Base-by-base conservation (phyloP, 1,140 invertebrate species). In the Portunus trituberculatus region DNA sequence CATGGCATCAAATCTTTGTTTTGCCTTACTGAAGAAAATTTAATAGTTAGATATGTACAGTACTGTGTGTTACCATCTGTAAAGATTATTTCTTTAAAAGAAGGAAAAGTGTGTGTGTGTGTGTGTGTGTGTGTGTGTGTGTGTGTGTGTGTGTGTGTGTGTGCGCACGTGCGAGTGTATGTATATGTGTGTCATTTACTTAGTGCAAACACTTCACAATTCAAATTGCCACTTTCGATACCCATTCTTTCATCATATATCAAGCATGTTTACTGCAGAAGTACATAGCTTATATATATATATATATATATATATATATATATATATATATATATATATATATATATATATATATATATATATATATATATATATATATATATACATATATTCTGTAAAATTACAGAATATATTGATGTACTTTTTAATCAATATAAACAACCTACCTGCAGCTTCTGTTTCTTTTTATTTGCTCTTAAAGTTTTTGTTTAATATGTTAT, bases 311-410 rank as follows among this genome's bases (percentile, higher is more conserved):
- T 84, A 84, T 84, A 84, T 84, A 84, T 84, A 84, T 84, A 84
- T 84, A 84, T 84, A 84, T 84, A 84, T 84, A 84, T 84, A 84
- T 84, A 84, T 84, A 84, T 84, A 84, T 84, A 84, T 84, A 84
- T 84, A 84, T 84, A 84, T 84, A 89, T 89, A 45, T 39, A 84
- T 84, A 84, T 84, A 84, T 84, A 84, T 84, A 84, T 84, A 84
- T 84, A 84, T 84, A 84, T 84, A 84, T 84, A 84, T 84, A 84
- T 84, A 39, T 89, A 89, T 89, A 89, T 91, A 52, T 91, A 29
- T 59, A 52, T 76, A 92, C 82, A 76, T 31, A 39, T 87, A 87
- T 32, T 32, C 10, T 84, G 39, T 89, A 89, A 59, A 59, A 20
- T 59, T 12, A 59, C 12, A 59, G 16, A 10, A 59, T 59, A 59